Evolutionary conservation across 2,888 invertebrate species (phyloP).

Genomic region (Kryphioiulus occultus): DNA sequence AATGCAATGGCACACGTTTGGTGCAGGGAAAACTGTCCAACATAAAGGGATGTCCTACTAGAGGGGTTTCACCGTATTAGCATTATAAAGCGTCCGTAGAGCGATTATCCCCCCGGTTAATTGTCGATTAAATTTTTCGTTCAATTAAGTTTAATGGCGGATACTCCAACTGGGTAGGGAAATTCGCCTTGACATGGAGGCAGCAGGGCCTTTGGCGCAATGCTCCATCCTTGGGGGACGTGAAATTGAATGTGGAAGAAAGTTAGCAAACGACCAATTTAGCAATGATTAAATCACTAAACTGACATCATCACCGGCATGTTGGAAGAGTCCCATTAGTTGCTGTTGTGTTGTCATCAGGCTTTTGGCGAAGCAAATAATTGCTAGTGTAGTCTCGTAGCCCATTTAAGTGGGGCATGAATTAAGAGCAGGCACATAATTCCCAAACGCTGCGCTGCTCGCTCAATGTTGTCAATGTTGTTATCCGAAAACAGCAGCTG

Average conservation of each 20-base stretch:
- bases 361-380: slow-evolving; percentile 29
- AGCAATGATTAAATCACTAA: slow-evolving; percentile 26
- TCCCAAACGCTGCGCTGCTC: background rate
- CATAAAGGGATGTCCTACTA: too few relatives aligned
- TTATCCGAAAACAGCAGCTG: slow-evolving; percentile 20
- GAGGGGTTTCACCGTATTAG: too few relatives aligned
- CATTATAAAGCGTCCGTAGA: background rate
- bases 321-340: slow-evolving; percentile 7
- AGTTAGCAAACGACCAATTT: slow-evolving; percentile 26
- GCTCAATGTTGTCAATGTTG: background rate
- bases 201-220: background rate
- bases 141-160: slow-evolving; percentile 11
- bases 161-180: background rate
- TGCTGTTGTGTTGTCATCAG: background rate
- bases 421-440: slow-evolving; percentile 20
- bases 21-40: too few relatives aligned
- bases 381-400: slow-evolving; percentile 20
- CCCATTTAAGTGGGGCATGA: slow-evolving; percentile 18
- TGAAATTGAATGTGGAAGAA: slow-evolving; percentile 30
- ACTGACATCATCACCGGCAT: slow-evolving; percentile 25
- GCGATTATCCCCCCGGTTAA: background rate
- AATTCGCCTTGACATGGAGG: background rate
- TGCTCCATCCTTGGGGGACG: background rate
- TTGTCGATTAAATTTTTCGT: slow-evolving; percentile 21
- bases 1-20: too few relatives aligned